A percentile compares a stretch with the other conserved stretches of the same genome.
These are phyloP conservation scores for Patiria pectinifera DNA, from an alignment of 53 echinoderm and acorn worm genomes.

Conservation along the genomic window DNA sequence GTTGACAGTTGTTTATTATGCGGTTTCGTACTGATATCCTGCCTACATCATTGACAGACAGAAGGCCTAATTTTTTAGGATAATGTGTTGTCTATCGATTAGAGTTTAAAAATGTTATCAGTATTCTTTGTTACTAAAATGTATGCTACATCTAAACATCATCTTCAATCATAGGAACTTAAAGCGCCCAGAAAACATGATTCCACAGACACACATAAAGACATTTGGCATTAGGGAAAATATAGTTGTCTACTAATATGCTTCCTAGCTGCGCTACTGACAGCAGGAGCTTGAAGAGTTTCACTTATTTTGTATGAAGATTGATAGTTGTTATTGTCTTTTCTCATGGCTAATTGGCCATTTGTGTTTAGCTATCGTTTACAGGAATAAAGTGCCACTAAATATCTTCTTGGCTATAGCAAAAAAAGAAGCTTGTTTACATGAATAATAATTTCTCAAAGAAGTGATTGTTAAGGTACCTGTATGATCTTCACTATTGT, in stretches of 20 bases:
- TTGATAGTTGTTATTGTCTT: slow-evolving; percentile 25
- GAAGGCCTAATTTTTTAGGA: no score
- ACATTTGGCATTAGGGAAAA: slow-evolving; percentile 17
- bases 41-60: no score
- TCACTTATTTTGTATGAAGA: slow-evolving; percentile 4
- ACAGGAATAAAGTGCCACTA: slow-evolving; percentile 31
- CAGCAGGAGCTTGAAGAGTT: slow-evolving; percentile 20
- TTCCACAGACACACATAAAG: slow-evolving; percentile 16
- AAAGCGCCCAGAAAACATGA: slow-evolving; percentile 13
- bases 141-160: slow-evolving; percentile 29
- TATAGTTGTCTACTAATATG: slow-evolving; percentile 14
- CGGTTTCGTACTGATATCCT: no score
- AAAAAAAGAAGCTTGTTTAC: not conserved
- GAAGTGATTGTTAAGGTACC: slow-evolving; percentile 20
- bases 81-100: not conserved
- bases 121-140: slow-evolving; percentile 30
- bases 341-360: slow-evolving; percentile 24
- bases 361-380: slow-evolving; percentile 27
- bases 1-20: no score
- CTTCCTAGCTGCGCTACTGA: slow-evolving; percentile 22
- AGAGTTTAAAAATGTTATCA: slow-evolving; percentile 27
- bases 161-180: slow-evolving; percentile 28
- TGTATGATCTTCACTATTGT: slow-evolving; percentile 15
- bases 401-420: not conserved
- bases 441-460: slow-evolving; percentile 23